Evolutionary conservation across 2,888 invertebrate genomes (phyloP), one percentile per base, ranked within the genome.

Genomic region (Lithophane semibrunnea): DNA sequence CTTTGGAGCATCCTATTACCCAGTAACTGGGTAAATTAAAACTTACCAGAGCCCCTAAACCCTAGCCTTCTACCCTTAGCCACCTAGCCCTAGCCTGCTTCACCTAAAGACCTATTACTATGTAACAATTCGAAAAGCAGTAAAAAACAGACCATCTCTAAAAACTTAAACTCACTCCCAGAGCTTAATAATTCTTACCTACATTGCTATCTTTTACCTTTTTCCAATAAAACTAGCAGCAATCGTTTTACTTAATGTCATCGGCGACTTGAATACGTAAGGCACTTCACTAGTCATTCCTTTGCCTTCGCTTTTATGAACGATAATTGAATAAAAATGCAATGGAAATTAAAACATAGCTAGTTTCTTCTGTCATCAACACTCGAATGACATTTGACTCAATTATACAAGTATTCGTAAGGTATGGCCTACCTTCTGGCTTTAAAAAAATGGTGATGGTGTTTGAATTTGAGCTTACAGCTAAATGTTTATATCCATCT

Each of bases 291-390:
- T 65, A 13, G 58, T 56, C 21, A 60, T 79, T 80, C 29, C 47
- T 64, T 21, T 68, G 69, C 60, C 49, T 21, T 70, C 60, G 24
- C 49, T 63, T 76, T 60, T 66, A 60, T 13, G 54, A 68, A 44
- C 16, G 44, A 18, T 76, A 71, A 76, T 21, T 71, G 24, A 80
- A 80, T 80, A 24, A 80, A 75, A 80, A 56, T 70, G 61, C 65
- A 24, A 49, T 66, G 44, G 18, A 44, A 70, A 61, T 61, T 1
- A 37, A 69, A 69, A 29, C 60, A 67, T 13, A 3, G n/a, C 18
- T 80, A 24, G 24, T 37, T 29, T 47, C 29, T 71, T 66, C 12
- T 37, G 21, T 56, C 18, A 18, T 54, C 13, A 16, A 37, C 21
- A 7, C 21, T 69, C 13, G n/a, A 69, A 24, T 47, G n/a, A 24